Base-by-base conservation (phyloP, 2,113 vertebrate genomes). In the Anhinga anhinga region DNA sequence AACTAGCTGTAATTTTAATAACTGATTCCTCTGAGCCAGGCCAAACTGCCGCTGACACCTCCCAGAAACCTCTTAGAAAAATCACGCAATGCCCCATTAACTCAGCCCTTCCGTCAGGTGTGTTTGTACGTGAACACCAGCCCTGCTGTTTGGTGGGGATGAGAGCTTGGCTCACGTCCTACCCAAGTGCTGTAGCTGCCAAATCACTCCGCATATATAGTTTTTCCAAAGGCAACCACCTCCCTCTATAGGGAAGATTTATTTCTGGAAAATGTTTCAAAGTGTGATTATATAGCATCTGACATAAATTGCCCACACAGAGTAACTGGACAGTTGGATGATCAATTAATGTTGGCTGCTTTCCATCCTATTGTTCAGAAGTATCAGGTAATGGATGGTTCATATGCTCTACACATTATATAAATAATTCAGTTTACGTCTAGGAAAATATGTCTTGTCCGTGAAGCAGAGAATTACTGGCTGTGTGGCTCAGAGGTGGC, bases 181-280 rank as follows among this genome's bases (percentile, higher is more conserved):
- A 2, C 62, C 7, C 53, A 49, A 85, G 62, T n/a, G 58, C 89
- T 93, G 84, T 52, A 91, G 86, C 81, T 95, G 78, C 62, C 86
- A 95, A 86, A 83, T 73, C 85, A 70, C 88, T 50, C 40, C 2
- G 2, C 67, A 50, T 79, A 73, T 76, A 93, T 13, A 92, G 71
- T 63, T 90, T 55, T 81, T 59, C 85, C 50, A 81, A 90, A 94
- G 90, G 86, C 79, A 94, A 66, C 27, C 2, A 1, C 38, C 82
- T 80, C 70, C 70, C 55, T 95, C 78, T 80, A 9, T 34, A 44
- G 44, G 81, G 52, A 56, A 89, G 78, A 95, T 89, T 91, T 95
- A 85, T 91, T 91, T 90, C 81, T 94, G 93, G 91, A 96, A 95
- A 96, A 90, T 62, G 32, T 77, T 95, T 95, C 47, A 22, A 58